phyloP scores from a whole-genome alignment of 2,888 invertebrate genomes.

The Lochmaea capreae region DNA sequence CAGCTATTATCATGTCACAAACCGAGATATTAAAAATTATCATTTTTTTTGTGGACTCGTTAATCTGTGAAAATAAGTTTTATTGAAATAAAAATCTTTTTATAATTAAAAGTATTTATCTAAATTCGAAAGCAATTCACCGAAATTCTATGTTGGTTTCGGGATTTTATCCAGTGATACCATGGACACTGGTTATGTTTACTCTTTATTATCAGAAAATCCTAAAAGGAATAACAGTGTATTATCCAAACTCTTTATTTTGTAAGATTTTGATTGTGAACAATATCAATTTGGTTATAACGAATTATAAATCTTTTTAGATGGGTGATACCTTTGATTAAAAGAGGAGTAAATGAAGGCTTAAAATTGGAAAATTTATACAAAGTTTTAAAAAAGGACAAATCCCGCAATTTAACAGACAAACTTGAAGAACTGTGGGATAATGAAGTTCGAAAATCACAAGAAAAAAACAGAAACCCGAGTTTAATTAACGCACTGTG shows the following conservation, averaged over 20 bases:
- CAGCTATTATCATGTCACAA: not conserved
- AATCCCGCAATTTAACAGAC: slow-evolving; percentile 73
- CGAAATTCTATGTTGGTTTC: too few relatives aligned
- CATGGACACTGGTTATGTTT: slow-evolving; percentile 3
- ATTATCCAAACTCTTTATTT: not conserved
- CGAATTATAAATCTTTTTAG: slow-evolving; percentile 42
- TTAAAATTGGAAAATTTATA: slow-evolving; percentile 75
- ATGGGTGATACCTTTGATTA: slow-evolving; percentile 60
- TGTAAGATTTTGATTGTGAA: not conserved
- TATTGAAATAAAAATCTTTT: not conserved
- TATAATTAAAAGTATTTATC: too few relatives aligned
- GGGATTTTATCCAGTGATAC: too few relatives aligned
- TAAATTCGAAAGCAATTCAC: too few relatives aligned
- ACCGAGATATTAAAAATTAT: not conserved
- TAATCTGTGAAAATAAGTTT: not conserved
- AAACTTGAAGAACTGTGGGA: slow-evolving; percentile 62
- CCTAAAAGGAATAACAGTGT: not conserved
- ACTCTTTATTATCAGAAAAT: not conserved
- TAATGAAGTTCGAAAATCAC: slow-evolving; percentile 34
- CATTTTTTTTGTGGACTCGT: too few relatives aligned
- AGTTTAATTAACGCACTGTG: slow-evolving; percentile 43
- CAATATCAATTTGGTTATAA: not conserved
- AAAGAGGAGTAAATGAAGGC: slow-evolving; percentile 70
- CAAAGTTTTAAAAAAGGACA: slow-evolving; percentile 71
- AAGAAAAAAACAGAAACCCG: slow-evolving; percentile 38